Base-by-base conservation (phyloP, 2,888 invertebrate species). In the Didymodactylos carnosus region DNA sequence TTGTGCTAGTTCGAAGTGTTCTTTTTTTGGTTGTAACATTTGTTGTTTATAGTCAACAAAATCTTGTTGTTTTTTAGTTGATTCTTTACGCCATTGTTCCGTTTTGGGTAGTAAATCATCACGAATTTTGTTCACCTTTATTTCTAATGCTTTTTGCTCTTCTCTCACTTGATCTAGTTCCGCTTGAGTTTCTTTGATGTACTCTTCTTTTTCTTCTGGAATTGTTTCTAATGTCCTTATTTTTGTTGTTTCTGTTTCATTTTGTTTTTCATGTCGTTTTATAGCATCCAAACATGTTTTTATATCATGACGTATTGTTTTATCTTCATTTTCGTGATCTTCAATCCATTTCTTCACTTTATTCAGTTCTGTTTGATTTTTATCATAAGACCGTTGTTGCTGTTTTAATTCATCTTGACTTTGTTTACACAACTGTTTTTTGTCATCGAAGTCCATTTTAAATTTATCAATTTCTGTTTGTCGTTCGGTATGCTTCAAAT, bases 141-240 rank as follows among this genome's bases (percentile, higher is more conserved):
- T 83, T 77, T 87, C 87, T 77, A 86, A 86, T 69, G 84, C 83
- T 69, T 81, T 81, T 51, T 84, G 83, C 8, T 85, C 86, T n/a
- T 87, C 83, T 82, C 83, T 89, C 85, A 81, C 88, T 87, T 79
- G 88, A 87, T 79, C 80, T 77, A 84, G 80, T 53, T 84, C 80
- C 49, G 80, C 80, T 74, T 81, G 77, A 75, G 85, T 77, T 72
- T 84, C 83, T 13, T 85, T 85, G 70, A 91, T 89, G 79, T 90
- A 89, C 76, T 87, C 86, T 75, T 85, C 85, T 81, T 89, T 90
- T 80, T 90, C 89, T 41, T 88, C 88, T 0, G 93, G 93, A 10
- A 88, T 81, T 75, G 84, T 86, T 76, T 85, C 81, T 25, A 89
- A 80, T 70, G 88, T 87, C 69, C 86, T 88, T 2, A 92, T 84